A percentile compares a stretch with the other conserved stretches of the same genome.
Evolutionary conservation across 1,140 invertebrate species (phyloP).

Genomic region (Triops cancriformis): DNA sequence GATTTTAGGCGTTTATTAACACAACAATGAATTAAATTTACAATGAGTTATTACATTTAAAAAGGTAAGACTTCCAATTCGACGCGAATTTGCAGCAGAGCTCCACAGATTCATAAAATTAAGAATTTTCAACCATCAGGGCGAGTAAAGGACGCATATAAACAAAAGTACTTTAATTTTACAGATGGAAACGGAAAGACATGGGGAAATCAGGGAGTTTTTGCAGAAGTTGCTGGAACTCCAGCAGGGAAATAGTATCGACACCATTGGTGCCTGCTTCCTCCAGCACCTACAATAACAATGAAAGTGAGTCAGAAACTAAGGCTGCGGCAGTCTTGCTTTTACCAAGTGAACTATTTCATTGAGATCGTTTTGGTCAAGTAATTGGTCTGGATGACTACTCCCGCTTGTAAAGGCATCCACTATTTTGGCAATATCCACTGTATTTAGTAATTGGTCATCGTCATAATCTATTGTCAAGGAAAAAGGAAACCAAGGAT

Average conservation of each 20-base stretch:
- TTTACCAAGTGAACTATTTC: conserved; percentile 6
- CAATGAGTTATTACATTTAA: too few relatives aligned
- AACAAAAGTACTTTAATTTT: not conserved
- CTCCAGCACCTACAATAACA: conserved; percentile 1
- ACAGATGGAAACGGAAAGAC: conserved; percentile 20
- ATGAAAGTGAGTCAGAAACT: too few relatives aligned
- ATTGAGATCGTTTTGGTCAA: conserved; percentile 3
- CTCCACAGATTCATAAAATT: too few relatives aligned
- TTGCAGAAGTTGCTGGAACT: conserved; percentile 14
- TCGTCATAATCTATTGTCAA: conserved; percentile 10
- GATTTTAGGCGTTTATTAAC: too few relatives aligned
- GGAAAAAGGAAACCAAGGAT: not conserved
- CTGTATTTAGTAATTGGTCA: not conserved
- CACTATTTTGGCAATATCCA: not conserved
- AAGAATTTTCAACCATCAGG: not conserved
- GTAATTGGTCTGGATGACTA: not conserved
- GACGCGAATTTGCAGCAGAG: too few relatives aligned
- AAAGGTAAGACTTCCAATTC: too few relatives aligned
- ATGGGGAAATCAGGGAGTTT: conserved; percentile 18
- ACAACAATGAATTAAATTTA: too few relatives aligned
- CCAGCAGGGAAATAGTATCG: not conserved
- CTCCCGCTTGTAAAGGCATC: not conserved
- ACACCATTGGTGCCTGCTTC: conserved; percentile 15
- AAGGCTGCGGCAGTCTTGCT: too few relatives aligned
- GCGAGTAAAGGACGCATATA: not conserved